A percentile compares a stretch with the other conserved stretches of the same genome.
These are phyloP conservation scores for Pelodiscus sinensis DNA, from an alignment of 2,113 vertebrate species.

Conservation along the genomic window DNA sequence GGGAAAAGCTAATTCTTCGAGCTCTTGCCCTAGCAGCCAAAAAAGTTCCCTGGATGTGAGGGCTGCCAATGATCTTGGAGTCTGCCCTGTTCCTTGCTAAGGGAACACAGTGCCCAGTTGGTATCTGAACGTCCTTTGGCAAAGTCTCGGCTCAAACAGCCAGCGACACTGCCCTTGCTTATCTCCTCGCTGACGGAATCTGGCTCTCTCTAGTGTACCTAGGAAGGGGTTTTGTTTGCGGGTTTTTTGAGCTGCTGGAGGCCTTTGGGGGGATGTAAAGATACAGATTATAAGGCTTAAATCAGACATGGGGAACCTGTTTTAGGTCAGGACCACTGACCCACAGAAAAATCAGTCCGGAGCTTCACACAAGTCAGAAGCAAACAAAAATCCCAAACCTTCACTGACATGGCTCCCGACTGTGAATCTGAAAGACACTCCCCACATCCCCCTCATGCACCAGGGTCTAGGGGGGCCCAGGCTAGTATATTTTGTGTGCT, in stretches of 20 bases:
- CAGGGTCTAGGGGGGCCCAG: too few species aligned
- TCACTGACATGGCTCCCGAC: too few species aligned
- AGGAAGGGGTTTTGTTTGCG: not conserved
- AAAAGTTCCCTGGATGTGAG: not conserved
- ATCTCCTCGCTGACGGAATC: not conserved
- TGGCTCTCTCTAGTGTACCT: not conserved
- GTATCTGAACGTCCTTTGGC: not conserved
- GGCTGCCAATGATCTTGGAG: not conserved
- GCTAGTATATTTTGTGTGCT: too few species aligned
- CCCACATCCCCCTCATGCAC: too few species aligned
- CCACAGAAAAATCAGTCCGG: too few species aligned
- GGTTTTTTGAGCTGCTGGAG: not conserved
- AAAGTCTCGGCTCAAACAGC: not conserved
- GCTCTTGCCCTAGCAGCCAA: not conserved
- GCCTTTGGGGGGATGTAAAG: not conserved
- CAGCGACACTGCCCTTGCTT: not conserved
- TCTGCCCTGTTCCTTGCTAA: not conserved
- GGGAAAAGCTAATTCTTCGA: not conserved
- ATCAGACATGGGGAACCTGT: too few species aligned
- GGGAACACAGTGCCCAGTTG: not conserved
- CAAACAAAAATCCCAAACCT: too few species aligned
- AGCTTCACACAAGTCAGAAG: too few species aligned
- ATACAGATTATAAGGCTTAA: not conserved
- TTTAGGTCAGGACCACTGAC: too few species aligned
- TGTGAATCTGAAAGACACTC: too few species aligned